Evolutionary conservation across 2,797 vertebrate genomes (phyloP), one percentile per base, ranked within the genome.

Genomic region (Sorex maritimensis): DNA sequence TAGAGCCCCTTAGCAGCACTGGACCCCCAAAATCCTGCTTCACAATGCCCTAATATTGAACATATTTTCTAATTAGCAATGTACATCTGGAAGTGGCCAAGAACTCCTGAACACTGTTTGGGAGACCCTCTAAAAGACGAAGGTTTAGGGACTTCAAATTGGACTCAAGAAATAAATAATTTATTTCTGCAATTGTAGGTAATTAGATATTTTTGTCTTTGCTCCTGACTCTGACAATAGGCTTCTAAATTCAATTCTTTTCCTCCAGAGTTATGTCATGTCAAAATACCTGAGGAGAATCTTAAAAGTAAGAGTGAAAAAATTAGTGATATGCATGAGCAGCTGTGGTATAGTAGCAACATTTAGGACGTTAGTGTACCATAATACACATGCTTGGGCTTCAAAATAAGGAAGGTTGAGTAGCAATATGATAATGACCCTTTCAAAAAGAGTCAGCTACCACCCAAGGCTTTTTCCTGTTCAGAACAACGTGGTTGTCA

Each of bases 321-420:
- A 73, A 74, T 17, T 2, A 4, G 11, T 73, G 85, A 82, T 5
- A 2, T 69, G 67, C 81, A 71, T 90, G 78, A 95, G 69, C 30
- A 77, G 63, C 91, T 14, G 7, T 84, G 44, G 61, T 4, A 19
- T 4, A n/a, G 13, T 23, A 61, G 17, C 15, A 80, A 80, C 26
- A 26, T 34, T 41, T 30, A 84, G 61, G 86, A 24, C 1, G 1
- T 63, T 90, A 71, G 52, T 52, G 49, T 84, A 69, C 69, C 63
- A 12, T 79, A 89, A 95, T 81, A 81, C 41, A 75, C n/a, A 71
- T 44, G 68, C 79, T 75, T n/a, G 86, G 69, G n/a, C 21, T 90
- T 4, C 83, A 72, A 83, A 73, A 72, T 74, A 95, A 84, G 72
- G 38, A 55, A 86, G 63, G 14, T 23, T 73, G 93, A 93, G 65